Conservation (phyloP, 2,797 vertebrate species). For the Eleutherodactylus coqui region DNA sequence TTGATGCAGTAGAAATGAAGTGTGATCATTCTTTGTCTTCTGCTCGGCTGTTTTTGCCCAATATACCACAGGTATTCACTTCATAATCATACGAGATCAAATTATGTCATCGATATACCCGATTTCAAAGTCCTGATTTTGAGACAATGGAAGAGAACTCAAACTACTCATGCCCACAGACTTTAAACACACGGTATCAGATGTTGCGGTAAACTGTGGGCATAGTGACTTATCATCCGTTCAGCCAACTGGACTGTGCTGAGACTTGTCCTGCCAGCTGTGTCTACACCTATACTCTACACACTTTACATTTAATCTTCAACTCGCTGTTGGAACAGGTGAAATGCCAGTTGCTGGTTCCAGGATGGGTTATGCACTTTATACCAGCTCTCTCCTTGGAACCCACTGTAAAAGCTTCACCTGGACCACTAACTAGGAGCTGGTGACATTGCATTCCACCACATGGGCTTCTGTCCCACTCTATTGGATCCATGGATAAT, state of each 20-base stretch:
- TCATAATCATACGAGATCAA: neutral
- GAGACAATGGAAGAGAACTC: neutral
- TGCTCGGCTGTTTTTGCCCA: neutral
- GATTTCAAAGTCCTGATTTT: neutral
- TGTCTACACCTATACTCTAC: neutral
- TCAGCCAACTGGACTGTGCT: neutral
- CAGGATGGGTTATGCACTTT: neutral
- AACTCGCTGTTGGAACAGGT: neutral
- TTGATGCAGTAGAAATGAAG: no score
- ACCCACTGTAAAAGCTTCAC: no score
- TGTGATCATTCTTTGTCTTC: neutral
- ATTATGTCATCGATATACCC: neutral
- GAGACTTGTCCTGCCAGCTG: conserved; percentile 6
- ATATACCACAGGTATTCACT: neutral
- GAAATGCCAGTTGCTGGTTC: neutral
- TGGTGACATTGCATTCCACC: neutral
- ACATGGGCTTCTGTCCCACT: neutral
- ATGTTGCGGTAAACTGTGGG: neutral
- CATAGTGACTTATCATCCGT: neutral
- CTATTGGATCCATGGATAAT: neutral
- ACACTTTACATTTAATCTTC: neutral
- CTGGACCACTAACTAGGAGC: no score
- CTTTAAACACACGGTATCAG: neutral
- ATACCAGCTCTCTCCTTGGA: neutral
- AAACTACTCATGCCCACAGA: neutral